Percentiles rank a stretch among this genome's conserved stretches.
phyloP scores from a whole-genome alignment of 2,888 invertebrate species.

The Exephanes ischioxanthus region DNA sequence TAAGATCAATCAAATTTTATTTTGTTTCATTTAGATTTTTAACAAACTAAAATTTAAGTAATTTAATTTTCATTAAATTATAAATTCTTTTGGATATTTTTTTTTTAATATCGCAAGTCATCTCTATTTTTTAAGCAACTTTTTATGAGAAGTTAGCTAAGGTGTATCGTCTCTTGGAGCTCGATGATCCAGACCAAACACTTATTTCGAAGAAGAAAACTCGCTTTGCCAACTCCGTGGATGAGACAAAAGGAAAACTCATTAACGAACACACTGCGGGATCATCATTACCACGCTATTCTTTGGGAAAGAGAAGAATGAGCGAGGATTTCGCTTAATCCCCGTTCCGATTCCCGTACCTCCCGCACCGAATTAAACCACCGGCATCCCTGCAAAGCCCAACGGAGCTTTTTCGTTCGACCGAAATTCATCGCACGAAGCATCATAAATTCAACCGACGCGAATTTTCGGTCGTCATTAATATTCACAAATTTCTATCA shows the following conservation, averaged over 20 bases:
- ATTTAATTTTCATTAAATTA: neutral
- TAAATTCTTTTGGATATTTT: neutral
- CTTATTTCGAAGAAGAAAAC: neutral
- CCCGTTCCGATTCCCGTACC: conserved; percentile 3
- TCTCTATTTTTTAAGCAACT: neutral
- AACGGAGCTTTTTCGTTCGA: neutral
- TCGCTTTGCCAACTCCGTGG: neutral
- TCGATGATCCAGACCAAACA: neutral
- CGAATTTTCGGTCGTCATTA: neutral
- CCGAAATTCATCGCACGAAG: neutral
- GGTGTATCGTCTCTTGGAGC: neutral
- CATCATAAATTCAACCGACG: neutral
- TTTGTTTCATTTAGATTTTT: too few species aligned
- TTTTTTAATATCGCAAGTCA: neutral
- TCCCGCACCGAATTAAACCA: neutral
- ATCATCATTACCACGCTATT: conserved; percentile 24
- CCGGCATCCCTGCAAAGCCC: neutral
- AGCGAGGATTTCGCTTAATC: conserved; percentile 2
- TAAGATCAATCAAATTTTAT: too few species aligned
- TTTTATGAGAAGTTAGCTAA: neutral
- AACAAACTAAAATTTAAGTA: too few species aligned
- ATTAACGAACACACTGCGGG: conserved; percentile 29
- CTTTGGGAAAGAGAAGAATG: conserved; percentile 12
- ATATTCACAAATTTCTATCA: neutral
- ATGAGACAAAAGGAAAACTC: conserved; percentile 8